Evolutionary conservation across 64 coral and sea anemone genomes (phyloP).

Genomic region (Stylophora pistillata): DNA sequence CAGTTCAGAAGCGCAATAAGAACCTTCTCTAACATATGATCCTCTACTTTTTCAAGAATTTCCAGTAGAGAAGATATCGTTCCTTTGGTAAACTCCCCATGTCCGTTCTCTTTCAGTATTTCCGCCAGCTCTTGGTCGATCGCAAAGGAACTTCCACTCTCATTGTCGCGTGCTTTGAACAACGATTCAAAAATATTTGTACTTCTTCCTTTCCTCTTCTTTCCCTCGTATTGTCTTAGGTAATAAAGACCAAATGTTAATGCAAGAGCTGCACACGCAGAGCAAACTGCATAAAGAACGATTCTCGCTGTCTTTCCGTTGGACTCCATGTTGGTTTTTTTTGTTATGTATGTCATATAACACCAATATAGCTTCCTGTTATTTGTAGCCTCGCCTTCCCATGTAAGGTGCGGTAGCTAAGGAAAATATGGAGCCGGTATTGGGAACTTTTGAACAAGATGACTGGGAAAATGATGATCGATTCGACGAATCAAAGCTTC

Average conservation of each 20-base stretch:
- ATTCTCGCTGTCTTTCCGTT: neutral
- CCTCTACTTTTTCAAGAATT: constrained; percentile 34
- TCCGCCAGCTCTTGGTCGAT: constrained; percentile 4
- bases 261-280: neutral
- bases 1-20: constrained; percentile 45
- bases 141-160: neutral
- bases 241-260: constrained; percentile 9
- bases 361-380: neutral
- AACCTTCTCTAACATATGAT: constrained; percentile 28
- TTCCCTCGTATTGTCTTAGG: neutral
- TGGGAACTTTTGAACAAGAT: constrained; percentile 57
- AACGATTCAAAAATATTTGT: neutral
- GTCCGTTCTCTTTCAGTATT: constrained; percentile 22
- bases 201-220: neutral
- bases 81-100: constrained; percentile 27
- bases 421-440: constrained; percentile 54
- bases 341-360: constrained; percentile 7
- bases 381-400: neutral
- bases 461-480: constrained; percentile 7
- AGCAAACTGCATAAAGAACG: constrained; percentile 3
- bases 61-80: constrained; percentile 19
- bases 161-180: neutral
- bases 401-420: neutral
- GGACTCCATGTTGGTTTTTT: constrained; percentile 20
- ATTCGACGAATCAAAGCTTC: constrained; percentile 52